A percentile compares a stretch with the other conserved stretches of the same genome.
Conservation (phyloP, 2,113 vertebrate genomes). For the Lepisosteus osseus region DNA sequence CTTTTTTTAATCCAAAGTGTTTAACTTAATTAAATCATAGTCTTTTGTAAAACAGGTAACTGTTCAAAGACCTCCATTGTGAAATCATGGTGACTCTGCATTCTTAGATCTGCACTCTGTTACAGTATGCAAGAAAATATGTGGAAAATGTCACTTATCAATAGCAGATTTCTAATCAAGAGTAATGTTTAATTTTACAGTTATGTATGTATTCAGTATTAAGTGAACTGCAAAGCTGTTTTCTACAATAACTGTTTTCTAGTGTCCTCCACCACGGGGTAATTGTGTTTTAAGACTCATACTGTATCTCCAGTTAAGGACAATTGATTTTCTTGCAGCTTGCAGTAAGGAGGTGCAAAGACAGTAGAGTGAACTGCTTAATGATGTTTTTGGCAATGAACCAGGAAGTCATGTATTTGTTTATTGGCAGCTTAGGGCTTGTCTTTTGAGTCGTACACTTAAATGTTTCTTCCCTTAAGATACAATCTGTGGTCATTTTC, state of each 20-base stretch:
- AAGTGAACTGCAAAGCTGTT: not conserved
- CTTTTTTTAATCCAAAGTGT: too few relatives aligned
- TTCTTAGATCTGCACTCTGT: too few relatives aligned
- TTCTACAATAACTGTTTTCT: not conserved
- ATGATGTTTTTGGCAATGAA: slow-evolving; percentile 1
- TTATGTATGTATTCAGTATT: not conserved
- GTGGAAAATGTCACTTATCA: too few relatives aligned
- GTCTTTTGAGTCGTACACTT: not conserved
- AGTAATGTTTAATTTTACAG: too few relatives aligned
- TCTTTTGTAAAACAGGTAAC: too few relatives aligned
- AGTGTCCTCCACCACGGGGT: not conserved
- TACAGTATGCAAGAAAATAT: too few relatives aligned
- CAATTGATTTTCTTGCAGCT: slow-evolving; percentile 5
- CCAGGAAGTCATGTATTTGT: not conserved
- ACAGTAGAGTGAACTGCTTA: slow-evolving; percentile 8
- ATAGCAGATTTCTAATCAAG: too few relatives aligned
- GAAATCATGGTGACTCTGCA: too few relatives aligned
- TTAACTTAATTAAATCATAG: too few relatives aligned
- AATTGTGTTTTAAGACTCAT: slow-evolving; percentile 1
- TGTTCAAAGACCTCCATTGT: too few relatives aligned
- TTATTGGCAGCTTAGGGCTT: not conserved
- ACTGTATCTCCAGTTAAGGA: slow-evolving; percentile 8
- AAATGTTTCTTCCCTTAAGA: not conserved
- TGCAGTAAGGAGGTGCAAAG: slow-evolving; percentile 1
- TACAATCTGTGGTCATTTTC: too few relatives aligned